Evolutionary conservation across 2,797 vertebrate genomes (phyloP).

Genomic region (Capromys pilorides): DNA sequence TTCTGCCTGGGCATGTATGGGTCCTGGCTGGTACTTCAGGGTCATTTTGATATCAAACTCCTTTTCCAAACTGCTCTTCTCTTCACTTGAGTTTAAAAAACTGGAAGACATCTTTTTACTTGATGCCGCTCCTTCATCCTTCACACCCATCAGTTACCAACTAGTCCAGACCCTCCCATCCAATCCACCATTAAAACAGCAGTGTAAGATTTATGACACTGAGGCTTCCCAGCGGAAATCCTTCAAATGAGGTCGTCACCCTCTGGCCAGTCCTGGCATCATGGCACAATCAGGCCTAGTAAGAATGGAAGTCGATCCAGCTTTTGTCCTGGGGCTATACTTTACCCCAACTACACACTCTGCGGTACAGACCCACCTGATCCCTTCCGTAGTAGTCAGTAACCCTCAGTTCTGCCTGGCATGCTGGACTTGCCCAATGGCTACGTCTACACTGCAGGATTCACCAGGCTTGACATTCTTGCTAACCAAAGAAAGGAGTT

Average conservation of each 20-base stretch:
- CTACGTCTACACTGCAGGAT: not conserved
- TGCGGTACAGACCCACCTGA: not conserved
- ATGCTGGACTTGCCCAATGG: not conserved
- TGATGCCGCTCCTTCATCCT: not conserved
- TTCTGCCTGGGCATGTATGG: slow-evolving; percentile 1
- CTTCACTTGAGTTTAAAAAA: slow-evolving; percentile 39
- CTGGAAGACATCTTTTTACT: not conserved
- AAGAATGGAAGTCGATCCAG: not conserved
- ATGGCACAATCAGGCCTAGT: not conserved
- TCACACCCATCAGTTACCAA: not conserved
- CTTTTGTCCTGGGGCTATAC: not conserved
- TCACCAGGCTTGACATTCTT: slow-evolving; percentile 11
- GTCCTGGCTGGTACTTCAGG: not conserved
- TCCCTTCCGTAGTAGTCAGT: not conserved
- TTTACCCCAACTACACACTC: not conserved
- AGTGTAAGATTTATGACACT: not conserved
- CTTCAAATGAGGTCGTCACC: not conserved
- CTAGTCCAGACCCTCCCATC: not conserved
- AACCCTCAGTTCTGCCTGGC: not conserved
- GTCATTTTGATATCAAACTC: not conserved
- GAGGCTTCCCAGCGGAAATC: not conserved
- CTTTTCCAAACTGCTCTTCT: slow-evolving; percentile 21
- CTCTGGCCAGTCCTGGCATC: not conserved
- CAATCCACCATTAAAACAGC: not conserved
- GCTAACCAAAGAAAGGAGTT: not conserved